Percentiles rank a stretch among this genome's conserved stretches.
Evolutionary conservation across 2,113 vertebrate genomes (phyloP).

Genomic region (Anas platyrhynchos): DNA sequence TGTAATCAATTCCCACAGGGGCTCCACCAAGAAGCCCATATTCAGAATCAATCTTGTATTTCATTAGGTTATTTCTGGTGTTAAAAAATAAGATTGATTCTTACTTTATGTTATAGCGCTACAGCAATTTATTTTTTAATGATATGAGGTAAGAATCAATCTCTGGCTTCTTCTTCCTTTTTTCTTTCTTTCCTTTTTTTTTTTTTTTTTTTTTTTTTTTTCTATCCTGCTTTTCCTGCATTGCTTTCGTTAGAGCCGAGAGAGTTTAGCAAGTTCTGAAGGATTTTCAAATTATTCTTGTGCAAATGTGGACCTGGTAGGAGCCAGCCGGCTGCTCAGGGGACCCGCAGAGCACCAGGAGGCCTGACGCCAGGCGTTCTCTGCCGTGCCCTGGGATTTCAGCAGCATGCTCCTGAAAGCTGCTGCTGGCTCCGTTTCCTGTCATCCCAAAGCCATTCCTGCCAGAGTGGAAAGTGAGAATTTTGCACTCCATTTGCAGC

Average conservation of each 20-base stretch:
- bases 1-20: slow-evolving; percentile 77
- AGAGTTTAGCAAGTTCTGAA: slow-evolving; percentile 35
- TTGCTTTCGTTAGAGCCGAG: slow-evolving; percentile 1
- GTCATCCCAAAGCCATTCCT: not conserved
- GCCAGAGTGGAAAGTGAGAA: not conserved
- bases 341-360: not conserved
- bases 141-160: slow-evolving; percentile 79
- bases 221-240: slow-evolving; percentile 35
- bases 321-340: not conserved
- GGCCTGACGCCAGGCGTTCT: not conserved
- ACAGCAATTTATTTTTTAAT: slow-evolving; percentile 79
- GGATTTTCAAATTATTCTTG: slow-evolving; percentile 35
- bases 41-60: slow-evolving; percentile 78
- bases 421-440: not conserved
- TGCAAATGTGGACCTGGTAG: not conserved
- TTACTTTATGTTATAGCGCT: slow-evolving; percentile 76
- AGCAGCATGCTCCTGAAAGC: not conserved
- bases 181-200: not conserved
- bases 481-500: not conserved
- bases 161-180: slow-evolving; percentile 46
- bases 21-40: slow-evolving; percentile 74
- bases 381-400: not conserved
- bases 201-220: not conserved
- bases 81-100: slow-evolving; percentile 80
- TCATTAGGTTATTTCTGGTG: slow-evolving; percentile 79